Conservation (phyloP, 2,888 invertebrate genomes). For the Beris morrisii region DNA sequence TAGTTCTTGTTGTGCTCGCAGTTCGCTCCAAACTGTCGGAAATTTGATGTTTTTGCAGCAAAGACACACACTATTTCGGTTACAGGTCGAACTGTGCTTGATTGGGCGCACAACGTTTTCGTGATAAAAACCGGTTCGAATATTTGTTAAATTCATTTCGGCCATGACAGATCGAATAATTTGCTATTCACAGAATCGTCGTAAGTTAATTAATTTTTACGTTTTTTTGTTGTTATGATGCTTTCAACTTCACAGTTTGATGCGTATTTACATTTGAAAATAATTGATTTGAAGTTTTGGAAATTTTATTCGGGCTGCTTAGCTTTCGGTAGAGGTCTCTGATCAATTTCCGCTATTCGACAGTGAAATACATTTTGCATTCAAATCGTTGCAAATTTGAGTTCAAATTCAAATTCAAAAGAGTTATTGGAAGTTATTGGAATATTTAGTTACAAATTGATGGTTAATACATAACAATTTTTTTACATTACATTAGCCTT, state of each 20-base stretch:
- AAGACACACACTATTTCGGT: conserved; percentile 3
- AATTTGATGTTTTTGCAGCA: conserved; percentile 59
- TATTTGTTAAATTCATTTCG: conserved; percentile 19
- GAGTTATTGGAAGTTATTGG: too few relatives aligned
- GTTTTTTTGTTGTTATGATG: not conserved
- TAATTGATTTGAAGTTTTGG: conserved; percentile 5
- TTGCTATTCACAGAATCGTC: not conserved
- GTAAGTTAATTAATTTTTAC: not conserved
- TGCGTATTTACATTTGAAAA: not conserved
- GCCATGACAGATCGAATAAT: not conserved
- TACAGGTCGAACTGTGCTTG: not conserved
- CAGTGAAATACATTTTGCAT: not conserved
- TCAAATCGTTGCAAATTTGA: too few relatives aligned
- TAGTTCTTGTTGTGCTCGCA: conserved; percentile 65
- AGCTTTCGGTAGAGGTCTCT: conserved; percentile 20
- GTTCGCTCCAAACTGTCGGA: conserved; percentile 69
- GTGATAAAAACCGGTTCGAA: conserved; percentile 4
- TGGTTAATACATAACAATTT: too few relatives aligned
- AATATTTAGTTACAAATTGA: too few relatives aligned
- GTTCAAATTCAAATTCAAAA: too few relatives aligned
- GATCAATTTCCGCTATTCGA: not conserved
- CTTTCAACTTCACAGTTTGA: not conserved
- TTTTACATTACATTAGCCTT: too few relatives aligned
- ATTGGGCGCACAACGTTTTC: not conserved
- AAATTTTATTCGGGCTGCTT: not conserved